Evolutionary conservation across 35 echinoderm and acorn worm genomes (phyloP).

Genomic region (Apostichopus japonicus): DNA sequence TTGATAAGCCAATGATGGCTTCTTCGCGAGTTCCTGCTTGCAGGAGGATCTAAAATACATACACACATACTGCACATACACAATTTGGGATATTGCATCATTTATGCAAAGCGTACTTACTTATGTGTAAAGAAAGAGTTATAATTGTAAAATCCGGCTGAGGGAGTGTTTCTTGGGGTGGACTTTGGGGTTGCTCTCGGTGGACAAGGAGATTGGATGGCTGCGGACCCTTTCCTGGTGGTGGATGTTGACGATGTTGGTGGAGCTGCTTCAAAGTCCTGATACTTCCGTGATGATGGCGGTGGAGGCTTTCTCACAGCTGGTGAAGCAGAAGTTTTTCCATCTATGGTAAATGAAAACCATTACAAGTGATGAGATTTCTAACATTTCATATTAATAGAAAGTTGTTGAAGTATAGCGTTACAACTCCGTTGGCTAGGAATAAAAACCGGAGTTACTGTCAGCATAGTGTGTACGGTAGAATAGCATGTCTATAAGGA

Average conservation of each 20-base stretch:
- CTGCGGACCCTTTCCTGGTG: conserved; percentile 44
- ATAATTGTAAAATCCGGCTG: conserved; percentile 63
- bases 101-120: conserved; percentile 60
- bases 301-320: conserved; percentile 23
- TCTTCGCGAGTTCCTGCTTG: no score
- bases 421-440: not conserved
- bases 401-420: not conserved
- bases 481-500: no score
- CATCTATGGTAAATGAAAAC: conserved; percentile 21
- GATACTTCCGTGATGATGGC: conserved; percentile 34
- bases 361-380: not conserved
- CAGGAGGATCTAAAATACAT: no score
- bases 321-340: conserved; percentile 39
- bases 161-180: conserved; percentile 42
- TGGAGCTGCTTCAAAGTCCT: conserved; percentile 26
- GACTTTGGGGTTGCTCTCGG: conserved; percentile 63
- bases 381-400: not conserved
- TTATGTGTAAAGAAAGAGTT: conserved; percentile 98
- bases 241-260: conserved; percentile 19
- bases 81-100: no score
- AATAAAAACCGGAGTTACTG: no score
- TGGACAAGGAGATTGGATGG: conserved; percentile 28
- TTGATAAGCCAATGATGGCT: no score
- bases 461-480: no score
- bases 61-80: no score